Conservation (phyloP, 1,140 invertebrate genomes). For the Plutomurus gul region DNA sequence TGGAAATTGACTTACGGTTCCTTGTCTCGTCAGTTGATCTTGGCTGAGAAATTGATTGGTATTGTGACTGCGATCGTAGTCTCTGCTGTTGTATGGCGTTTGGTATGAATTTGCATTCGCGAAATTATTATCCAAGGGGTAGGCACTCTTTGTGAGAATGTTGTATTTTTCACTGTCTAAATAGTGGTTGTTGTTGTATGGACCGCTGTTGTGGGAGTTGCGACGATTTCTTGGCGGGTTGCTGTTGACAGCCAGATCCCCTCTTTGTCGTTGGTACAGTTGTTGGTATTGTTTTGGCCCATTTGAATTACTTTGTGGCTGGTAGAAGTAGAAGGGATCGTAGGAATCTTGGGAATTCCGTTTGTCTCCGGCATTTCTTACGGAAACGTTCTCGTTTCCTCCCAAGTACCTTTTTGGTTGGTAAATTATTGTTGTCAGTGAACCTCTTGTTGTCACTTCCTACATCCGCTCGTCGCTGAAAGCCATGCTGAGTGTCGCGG, state of each 20-base stretch:
- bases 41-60: constrained; percentile 16
- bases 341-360: constrained; percentile 14
- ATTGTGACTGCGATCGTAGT: background rate
- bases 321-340: constrained; percentile 34
- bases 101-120: background rate
- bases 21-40: constrained; percentile 1
- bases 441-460: constrained; percentile 1
- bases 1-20: background rate
- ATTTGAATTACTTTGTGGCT: background rate
- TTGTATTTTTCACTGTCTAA: background rate
- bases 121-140: background rate
- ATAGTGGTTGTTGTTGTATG: background rate
- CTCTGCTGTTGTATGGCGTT: background rate
- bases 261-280: background rate
- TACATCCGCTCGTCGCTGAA: background rate
- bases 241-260: background rate
- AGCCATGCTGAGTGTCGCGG: background rate
- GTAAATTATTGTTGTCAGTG: constrained; percentile 13
- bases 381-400: background rate
- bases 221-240: constrained; percentile 16
- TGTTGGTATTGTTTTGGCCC: background rate
- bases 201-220: background rate
- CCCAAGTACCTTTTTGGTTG: background rate
- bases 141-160: constrained; percentile 13
- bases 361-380: background rate